Evolutionary conservation across 2,888 invertebrate genomes (phyloP), one percentile per base, ranked within the genome.

Genomic region (Disparrhopalites patrizii): DNA sequence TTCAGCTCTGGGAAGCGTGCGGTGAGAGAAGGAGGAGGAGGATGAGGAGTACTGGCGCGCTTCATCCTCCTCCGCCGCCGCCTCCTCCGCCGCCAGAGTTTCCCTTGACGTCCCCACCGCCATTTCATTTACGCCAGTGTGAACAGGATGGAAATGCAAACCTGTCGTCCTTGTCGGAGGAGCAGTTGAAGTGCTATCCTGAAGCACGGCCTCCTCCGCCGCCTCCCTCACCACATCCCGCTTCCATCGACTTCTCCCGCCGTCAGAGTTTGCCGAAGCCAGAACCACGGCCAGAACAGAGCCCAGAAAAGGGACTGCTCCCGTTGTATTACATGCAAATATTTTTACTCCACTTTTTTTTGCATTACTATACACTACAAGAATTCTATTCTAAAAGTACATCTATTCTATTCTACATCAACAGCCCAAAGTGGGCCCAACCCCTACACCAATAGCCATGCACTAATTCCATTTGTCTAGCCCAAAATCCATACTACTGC

Each of bases 51-150:
- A 31, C 60, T 27, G 18, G 20, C 27, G n/a, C n/a, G n/a, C 23
- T 31, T 47, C 31, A 61, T 61, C 47, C 51, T 61, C 60, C 33
- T 61, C 60, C 23, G 51, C 60, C 51, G 47, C 60, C 60, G 47
- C 60, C 36, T 50, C 36, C 51, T 51, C 60, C 51, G 47, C 60
- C 60, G 50, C 33, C 47, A 61, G 47, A 50, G 60, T 25, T 20
- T 47, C 31, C 18, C 50, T 61, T 50, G 60, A 50, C 50, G 60
- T 31, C 47, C 50, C 51, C 33, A 61, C n/a, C n/a, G n/a, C 60
- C 60, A 61, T 61, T 61, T 61, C 60, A 61, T 61, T 61, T 61
- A 61, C 50, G 60, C 60, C 60, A 50, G 43, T 20, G 33, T 61
- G 60, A 61, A 51, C 43, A 28, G 60, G 50, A 61, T 61, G 60